A percentile compares a stretch with the other conserved stretches of the same genome.
These are phyloP conservation scores for Galerucella nymphaeae DNA, from an alignment of 2,888 invertebrate genomes.

Conservation along the genomic window DNA sequence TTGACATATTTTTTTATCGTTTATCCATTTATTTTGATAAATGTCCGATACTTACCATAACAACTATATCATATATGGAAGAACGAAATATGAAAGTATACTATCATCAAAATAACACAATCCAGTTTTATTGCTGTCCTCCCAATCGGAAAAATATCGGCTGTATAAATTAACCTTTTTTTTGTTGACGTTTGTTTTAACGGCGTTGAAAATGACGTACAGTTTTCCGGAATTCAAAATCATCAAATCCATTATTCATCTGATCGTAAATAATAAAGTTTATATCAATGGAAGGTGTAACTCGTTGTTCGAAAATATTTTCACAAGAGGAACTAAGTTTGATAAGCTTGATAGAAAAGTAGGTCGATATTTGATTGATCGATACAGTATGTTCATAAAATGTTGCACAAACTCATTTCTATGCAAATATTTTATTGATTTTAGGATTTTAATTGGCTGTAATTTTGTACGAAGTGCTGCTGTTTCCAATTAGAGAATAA, in stretches of 20 bases:
- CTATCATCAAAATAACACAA: not conserved
- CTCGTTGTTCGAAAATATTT: slow-evolving; percentile 2
- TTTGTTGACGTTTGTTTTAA: slow-evolving; percentile 1
- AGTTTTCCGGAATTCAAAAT: not conserved
- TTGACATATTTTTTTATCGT: not conserved
- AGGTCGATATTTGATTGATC: not conserved
- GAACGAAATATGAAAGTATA: not conserved
- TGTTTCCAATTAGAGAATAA: no score
- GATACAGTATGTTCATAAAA: no score
- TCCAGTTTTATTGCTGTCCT: not conserved
- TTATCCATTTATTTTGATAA: not conserved
- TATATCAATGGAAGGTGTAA: not conserved
- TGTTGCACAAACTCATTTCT: no score
- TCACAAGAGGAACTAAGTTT: not conserved
- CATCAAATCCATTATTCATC: slow-evolving; percentile 10
- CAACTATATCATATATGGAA: not conserved
- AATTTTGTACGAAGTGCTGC: no score
- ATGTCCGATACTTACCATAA: not conserved
- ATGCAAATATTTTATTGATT: no score
- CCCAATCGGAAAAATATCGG: not conserved
- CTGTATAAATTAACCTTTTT: not conserved
- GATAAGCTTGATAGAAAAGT: not conserved
- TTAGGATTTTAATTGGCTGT: no score
- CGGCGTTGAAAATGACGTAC: not conserved
- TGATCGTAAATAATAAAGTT: slow-evolving; percentile 11